A percentile compares a stretch with the other conserved stretches of the same genome.
Evolutionary conservation across 2,888 invertebrate genomes (phyloP).

Genomic region (Pandemis cinnamomeana): DNA sequence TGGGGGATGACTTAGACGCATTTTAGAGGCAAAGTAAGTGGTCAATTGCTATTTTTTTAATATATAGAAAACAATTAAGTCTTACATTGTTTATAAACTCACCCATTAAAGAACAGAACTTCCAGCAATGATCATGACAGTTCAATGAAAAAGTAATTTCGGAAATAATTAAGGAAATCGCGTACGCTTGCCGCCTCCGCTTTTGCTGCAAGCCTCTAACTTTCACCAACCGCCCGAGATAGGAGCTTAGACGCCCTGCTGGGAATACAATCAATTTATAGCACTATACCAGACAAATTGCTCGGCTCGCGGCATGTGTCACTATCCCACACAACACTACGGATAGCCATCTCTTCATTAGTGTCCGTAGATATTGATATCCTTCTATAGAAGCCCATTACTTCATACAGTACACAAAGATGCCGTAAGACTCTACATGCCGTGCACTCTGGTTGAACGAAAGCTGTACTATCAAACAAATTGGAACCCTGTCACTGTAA

Average conservation of each 20-base stretch:
- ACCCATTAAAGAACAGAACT: too few relatives aligned
- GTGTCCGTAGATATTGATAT: constrained; percentile 37
- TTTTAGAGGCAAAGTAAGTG: too few relatives aligned
- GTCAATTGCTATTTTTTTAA: too few relatives aligned
- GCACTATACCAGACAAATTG: constrained; percentile 72
- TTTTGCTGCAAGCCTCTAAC: background rate
- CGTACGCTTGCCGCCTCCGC: background rate
- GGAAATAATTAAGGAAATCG: background rate
- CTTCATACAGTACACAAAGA: background rate
- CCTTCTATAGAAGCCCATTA: background rate
- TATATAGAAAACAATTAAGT: too few relatives aligned
- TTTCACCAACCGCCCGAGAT: constrained; percentile 44
- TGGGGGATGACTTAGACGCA: too few relatives aligned
- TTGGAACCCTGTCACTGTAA: too few relatives aligned
- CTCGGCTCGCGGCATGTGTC: constrained; percentile 56
- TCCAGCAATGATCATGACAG: too few relatives aligned
- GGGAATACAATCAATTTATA: constrained; percentile 78
- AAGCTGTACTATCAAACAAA: too few relatives aligned
- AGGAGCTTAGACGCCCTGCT: constrained; percentile 65
- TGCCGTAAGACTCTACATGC: too few relatives aligned
- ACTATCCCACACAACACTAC: constrained; percentile 51
- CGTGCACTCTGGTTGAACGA: too few relatives aligned
- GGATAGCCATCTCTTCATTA: constrained; percentile 58
- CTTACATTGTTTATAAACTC: too few relatives aligned
- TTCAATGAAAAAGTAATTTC: too few relatives aligned